Percentiles rank a stretch among this genome's conserved stretches.
Conservation (phyloP, 2,113 vertebrate species). For the Megaceryle torquata region DNA sequence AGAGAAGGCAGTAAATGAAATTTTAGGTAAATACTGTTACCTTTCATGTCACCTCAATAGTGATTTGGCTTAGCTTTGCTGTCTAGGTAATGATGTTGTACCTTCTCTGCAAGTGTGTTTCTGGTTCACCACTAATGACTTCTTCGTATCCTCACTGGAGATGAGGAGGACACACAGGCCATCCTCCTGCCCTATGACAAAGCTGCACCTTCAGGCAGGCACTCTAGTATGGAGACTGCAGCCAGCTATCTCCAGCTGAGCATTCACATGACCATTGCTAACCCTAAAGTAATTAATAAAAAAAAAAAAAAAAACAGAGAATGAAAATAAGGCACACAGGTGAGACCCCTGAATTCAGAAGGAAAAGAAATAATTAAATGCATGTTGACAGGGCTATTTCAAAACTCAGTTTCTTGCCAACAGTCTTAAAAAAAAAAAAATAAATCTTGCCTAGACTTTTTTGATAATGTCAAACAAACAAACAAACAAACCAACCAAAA, state of each 20-base stretch:
- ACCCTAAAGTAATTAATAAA: no score
- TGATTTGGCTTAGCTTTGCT: background rate
- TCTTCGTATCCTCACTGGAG: background rate
- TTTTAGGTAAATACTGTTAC: background rate
- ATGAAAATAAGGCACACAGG: background rate
- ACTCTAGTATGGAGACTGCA: background rate
- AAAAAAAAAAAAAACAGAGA: background rate
- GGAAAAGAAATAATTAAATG: background rate
- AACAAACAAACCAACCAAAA: no score
- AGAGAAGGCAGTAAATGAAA: background rate
- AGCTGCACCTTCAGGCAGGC: no score
- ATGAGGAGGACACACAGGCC: background rate
- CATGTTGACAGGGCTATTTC: background rate
- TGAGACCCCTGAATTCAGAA: background rate
- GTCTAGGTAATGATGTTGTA: rapidly evolving
- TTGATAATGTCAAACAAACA: no score
- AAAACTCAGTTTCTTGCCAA: background rate
- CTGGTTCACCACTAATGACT: background rate
- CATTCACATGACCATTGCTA: rapidly evolving
- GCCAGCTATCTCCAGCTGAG: background rate
- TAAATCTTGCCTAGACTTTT: background rate
- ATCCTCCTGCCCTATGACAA: background rate
- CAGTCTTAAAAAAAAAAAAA: background rate
- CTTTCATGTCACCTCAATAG: background rate
- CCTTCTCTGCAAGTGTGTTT: background rate